Conservation (phyloP, 2,797 vertebrate genomes). For the Chrysocyon brachyurus region DNA sequence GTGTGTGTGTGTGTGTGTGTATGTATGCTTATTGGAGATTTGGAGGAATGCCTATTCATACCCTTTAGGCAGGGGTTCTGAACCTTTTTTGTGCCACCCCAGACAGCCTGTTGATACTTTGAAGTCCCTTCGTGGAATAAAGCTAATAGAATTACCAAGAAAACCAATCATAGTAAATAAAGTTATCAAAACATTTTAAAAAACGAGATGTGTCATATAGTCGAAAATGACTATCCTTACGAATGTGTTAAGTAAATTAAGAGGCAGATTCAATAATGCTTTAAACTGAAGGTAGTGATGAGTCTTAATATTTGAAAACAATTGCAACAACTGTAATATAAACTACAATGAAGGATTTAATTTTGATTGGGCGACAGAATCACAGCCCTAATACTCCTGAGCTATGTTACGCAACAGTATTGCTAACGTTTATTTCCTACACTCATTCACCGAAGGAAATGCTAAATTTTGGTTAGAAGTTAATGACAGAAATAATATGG, state of each 20-base stretch:
- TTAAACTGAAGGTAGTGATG: background rate
- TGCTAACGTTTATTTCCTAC: background rate
- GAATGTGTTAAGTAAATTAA: background rate
- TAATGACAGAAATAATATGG: background rate
- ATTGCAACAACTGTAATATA: background rate
- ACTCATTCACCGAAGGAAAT: background rate
- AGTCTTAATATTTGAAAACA: background rate
- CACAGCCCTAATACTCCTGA: background rate
- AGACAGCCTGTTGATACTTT: background rate
- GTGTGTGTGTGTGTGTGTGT: too few species aligned
- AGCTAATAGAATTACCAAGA: background rate
- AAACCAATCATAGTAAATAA: slow-evolving; percentile 1
- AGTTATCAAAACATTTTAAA: background rate
- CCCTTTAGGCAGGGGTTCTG: background rate
- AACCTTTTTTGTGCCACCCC: background rate
- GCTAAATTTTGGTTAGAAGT: slow-evolving; percentile 16
- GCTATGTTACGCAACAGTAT: background rate
- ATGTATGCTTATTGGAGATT: background rate
- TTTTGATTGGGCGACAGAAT: background rate
- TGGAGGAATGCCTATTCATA: background rate
- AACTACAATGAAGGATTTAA: background rate
- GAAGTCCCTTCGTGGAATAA: background rate
- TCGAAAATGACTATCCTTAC: background rate
- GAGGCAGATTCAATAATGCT: background rate
- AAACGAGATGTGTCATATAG: background rate